Evolutionary conservation across 2,888 invertebrate genomes (phyloP).

Genomic region (Troides helena): DNA sequence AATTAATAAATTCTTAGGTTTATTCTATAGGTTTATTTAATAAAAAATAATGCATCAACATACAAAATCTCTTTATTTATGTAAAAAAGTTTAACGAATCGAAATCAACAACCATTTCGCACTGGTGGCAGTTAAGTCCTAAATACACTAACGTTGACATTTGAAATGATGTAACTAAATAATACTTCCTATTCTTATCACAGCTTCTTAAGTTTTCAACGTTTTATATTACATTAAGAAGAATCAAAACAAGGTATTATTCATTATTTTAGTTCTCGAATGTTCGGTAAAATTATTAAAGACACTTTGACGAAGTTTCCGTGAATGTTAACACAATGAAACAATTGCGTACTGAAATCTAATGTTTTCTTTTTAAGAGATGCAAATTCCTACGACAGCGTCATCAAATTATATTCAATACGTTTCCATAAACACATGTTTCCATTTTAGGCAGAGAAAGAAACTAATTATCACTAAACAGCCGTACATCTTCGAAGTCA

Average conservation of each 20-base stretch:
- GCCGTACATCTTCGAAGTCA: background rate
- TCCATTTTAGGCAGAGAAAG: constrained; percentile 4
- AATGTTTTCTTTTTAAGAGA: background rate
- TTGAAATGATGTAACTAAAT: constrained; percentile 2
- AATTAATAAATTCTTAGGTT: background rate
- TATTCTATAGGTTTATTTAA: background rate
- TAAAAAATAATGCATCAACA: constrained; percentile 16
- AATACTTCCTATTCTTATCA: constrained; percentile 17
- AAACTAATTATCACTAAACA: constrained; percentile 11
- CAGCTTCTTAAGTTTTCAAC: constrained; percentile 15
- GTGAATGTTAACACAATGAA: constrained; percentile 7
- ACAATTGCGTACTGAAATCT: constrained; percentile 2
- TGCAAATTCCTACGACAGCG: background rate
- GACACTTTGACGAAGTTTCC: background rate
- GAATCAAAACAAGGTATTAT: background rate
- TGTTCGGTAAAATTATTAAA: background rate
- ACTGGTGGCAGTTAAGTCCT: background rate
- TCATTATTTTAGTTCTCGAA: background rate
- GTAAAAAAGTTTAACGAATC: constrained; percentile 6
- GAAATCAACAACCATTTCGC: background rate
- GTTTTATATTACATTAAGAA: background rate
- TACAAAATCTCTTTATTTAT: constrained; percentile 29
- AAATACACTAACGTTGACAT: background rate
- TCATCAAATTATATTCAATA: constrained; percentile 9
- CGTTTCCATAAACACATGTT: constrained; percentile 9